phyloP scores from a whole-genome alignment of 1,140 invertebrate species.

The Octopus bimaculoides region DNA sequence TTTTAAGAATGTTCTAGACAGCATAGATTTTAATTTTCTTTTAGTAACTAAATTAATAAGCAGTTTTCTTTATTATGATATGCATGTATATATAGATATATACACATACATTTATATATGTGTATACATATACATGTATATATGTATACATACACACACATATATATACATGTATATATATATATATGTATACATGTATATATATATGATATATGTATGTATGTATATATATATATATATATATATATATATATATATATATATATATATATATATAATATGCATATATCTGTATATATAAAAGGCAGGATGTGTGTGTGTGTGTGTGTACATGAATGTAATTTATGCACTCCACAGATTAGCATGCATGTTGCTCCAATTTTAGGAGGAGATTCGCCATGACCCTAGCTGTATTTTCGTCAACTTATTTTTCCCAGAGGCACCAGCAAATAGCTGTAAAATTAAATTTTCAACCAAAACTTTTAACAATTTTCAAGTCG shows the following conservation, averaged over 20 bases:
- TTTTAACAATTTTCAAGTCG: too few species aligned
- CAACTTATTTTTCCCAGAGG: too few species aligned
- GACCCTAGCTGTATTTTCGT: background rate
- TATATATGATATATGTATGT: background rate
- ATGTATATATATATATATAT: background rate
- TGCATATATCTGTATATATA: background rate
- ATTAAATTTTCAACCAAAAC: too few species aligned
- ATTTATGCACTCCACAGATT: background rate
- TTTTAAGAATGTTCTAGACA: too few species aligned
- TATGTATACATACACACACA: background rate
- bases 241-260: background rate
- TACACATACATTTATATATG: background rate
- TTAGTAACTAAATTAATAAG: too few species aligned
- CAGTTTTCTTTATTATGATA: background rate
- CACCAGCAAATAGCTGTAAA: too few species aligned
- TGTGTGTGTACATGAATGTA: background rate
- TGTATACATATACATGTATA: background rate
- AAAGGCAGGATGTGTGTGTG: background rate
- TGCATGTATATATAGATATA: background rate
- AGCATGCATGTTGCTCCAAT: too few species aligned
- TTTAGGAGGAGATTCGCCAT: background rate
- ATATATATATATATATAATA: background rate
- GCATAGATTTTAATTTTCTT: too few species aligned
- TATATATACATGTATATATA: background rate
- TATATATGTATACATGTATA: background rate